These are phyloP conservation scores for Naja naja DNA, from an alignment of 2,113 vertebrate genomes.

Conservation along the genomic window DNA sequence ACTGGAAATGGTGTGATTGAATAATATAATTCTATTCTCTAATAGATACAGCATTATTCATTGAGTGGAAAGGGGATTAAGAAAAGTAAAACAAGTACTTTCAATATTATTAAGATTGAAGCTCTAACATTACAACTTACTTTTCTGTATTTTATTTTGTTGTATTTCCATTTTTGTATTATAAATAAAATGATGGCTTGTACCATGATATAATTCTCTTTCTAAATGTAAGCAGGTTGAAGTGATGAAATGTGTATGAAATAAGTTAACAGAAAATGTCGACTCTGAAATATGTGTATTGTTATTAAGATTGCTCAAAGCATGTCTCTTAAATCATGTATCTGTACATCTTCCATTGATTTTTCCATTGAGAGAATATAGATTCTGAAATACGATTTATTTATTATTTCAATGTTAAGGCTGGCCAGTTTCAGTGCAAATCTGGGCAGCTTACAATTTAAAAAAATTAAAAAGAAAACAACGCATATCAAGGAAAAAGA, in stretches of 20 bases:
- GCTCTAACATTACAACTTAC: neutral
- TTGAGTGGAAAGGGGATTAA: neutral
- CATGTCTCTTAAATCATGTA: neutral
- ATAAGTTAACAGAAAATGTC: neutral
- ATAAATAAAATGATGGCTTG: neutral
- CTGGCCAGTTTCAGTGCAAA: neutral
- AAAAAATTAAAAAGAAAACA: neutral
- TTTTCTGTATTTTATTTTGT: slow-evolving; percentile 6
- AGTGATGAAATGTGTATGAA: slow-evolving; percentile 2
- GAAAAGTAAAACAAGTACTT: neutral
- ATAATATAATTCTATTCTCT: neutral
- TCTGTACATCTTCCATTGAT: neutral
- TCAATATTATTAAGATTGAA: neutral
- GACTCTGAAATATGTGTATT: neutral
- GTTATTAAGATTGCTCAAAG: neutral
- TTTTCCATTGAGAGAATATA: neutral
- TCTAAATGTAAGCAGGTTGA: neutral
- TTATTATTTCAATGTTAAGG: neutral
- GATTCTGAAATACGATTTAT: neutral
- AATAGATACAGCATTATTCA: neutral
- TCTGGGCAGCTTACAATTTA: neutral
- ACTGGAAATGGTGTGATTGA: neutral
- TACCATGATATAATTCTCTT: neutral
- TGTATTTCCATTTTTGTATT: neutral
- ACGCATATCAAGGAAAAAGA: neutral